Evolutionary conservation across 2,888 invertebrate species (phyloP).

Genomic region (Boloria euphrosyne): DNA sequence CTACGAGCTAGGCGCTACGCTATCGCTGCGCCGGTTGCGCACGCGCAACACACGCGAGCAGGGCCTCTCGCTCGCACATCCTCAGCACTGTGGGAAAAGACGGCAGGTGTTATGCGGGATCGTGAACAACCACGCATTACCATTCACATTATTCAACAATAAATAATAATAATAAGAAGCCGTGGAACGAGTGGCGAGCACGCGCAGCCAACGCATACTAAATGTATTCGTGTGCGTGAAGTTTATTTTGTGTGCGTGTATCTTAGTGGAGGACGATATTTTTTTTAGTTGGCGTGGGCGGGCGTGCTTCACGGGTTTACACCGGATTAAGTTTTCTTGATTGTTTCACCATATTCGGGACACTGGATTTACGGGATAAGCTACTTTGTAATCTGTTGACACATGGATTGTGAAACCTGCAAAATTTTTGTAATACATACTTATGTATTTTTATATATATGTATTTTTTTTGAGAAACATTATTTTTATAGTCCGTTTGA

Average conservation of each 20-base stretch:
- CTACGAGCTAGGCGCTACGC: constrained; percentile 57
- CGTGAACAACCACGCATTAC: constrained; percentile 83
- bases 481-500: background rate
- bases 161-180: constrained; percentile 82
- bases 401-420: background rate
- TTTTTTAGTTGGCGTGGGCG: constrained; percentile 75
- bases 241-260: constrained; percentile 47
- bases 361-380: constrained; percentile 13
- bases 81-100: constrained; percentile 83
- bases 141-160: constrained; percentile 83
- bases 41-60: constrained; percentile 68
- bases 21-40: constrained; percentile 54
- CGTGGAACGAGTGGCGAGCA: constrained; percentile 80
- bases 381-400: constrained; percentile 19
- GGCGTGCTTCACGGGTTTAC: constrained; percentile 72
- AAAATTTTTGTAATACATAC: too few species aligned
- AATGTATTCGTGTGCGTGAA: constrained; percentile 58
- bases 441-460: too few species aligned
- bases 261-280: constrained; percentile 52
- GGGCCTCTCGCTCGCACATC: constrained; percentile 66
- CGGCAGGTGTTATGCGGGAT: constrained; percentile 84
- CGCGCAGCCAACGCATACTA: constrained; percentile 77
- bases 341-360: constrained; percentile 64
- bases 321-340: constrained; percentile 70
- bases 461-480: background rate